Conservation (phyloP, 2,113 vertebrate genomes). For the Phyllopteryx taeniolatus region DNA sequence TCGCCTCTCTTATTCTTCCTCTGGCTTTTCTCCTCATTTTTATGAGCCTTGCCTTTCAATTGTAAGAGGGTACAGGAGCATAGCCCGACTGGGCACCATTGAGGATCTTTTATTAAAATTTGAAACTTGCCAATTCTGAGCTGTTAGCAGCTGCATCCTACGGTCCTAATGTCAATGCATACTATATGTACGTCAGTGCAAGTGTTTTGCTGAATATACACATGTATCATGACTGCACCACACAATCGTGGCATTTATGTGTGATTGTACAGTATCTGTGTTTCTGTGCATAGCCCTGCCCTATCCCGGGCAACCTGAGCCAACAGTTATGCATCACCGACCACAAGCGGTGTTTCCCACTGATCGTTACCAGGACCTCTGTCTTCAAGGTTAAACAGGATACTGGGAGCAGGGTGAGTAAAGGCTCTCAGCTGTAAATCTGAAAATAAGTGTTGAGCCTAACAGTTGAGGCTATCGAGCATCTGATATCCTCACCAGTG, state of each 20-base stretch:
- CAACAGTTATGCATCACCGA: conserved; percentile 44
- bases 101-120: conserved; percentile 78
- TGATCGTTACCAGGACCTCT: conserved; percentile 54
- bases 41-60: conserved; percentile 75
- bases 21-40: conserved; percentile 55
- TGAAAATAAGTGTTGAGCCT: conserved; percentile 60
- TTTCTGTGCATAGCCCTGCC: conserved; percentile 36
- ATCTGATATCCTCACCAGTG: conserved; percentile 56
- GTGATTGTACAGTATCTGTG: conserved; percentile 3
- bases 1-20: conserved; percentile 25
- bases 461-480: conserved; percentile 62
- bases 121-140: conserved; percentile 70
- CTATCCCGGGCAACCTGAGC: conserved; percentile 49
- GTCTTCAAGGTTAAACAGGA: conserved; percentile 68
- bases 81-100: conserved; percentile 64
- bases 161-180: conserved; percentile 25
- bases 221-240: conserved; percentile 1
- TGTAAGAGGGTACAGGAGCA: conserved; percentile 75
- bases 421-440: conserved; percentile 32
- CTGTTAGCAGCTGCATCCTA: conserved; percentile 60
- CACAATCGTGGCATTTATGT: conserved; percentile 15
- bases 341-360: conserved; percentile 33
- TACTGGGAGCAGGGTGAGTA: conserved; percentile 30
- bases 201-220: conserved; percentile 26
- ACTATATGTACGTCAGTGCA: conserved; percentile 5